Evolutionary conservation across 2,888 invertebrate genomes (phyloP), one percentile per base, ranked within the genome.

Genomic region (Melikaiella ostensackeni): DNA sequence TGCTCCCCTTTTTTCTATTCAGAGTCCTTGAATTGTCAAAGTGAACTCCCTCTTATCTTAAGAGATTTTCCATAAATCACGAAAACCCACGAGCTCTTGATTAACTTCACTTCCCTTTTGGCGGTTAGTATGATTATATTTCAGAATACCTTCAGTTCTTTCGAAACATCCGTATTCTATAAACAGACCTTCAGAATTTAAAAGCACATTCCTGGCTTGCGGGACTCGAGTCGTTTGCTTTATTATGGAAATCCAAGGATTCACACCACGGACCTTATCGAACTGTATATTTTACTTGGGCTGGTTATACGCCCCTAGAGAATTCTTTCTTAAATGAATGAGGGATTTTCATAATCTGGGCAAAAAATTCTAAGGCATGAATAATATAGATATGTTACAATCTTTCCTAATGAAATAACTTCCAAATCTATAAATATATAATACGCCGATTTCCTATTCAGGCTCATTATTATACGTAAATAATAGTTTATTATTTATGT

Each of bases 91-190:
- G 19, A 27, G 24, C 27, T 66, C 27, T 66, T 46, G 42, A 66
- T 66, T 30, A 66, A 66, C 46, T 46, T 19, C 27, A 27, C 66
- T 27, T 66, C 66, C 46, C 46, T 66, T n/a, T n/a, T 27, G 64
- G 24, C 42, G 27, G 24, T 66, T 16, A 42, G 16, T 16, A 42
- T 16, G 42, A 42, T 42, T 42, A 42, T 42, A 16, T 42, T 42
- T 42, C 1, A n/a, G n/a, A 66, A 46, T 66, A 46, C 27, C 27
- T 66, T 66, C 19, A 66, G 46, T 66, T 24, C 42, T 46, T 46
- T 66, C 30, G 27, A 46, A 46, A 46, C 27, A 11, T 30, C 46
- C 66, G 66, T 66, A 66, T 27, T 66, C 46, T 66, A 66, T 66
- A 46, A 66, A 66, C 46, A 27, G 46, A 66, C 66, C 46, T 46